Conservation (phyloP, 2,888 invertebrate species). For the Synergus japonicus region DNA sequence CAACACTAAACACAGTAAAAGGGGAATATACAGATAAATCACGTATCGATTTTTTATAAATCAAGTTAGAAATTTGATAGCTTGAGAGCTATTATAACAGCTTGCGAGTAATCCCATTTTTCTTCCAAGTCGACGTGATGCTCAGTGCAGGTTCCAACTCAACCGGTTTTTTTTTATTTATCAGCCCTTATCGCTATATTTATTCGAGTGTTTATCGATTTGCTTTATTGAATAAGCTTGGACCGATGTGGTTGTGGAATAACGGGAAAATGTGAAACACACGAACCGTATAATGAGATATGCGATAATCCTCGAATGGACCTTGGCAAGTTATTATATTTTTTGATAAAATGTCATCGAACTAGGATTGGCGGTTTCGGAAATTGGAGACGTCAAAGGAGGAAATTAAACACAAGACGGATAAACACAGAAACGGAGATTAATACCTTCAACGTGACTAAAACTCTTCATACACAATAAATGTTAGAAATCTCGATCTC, state of each 20-base stretch:
- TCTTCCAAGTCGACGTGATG: background rate
- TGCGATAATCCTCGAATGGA: background rate
- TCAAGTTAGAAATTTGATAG: background rate
- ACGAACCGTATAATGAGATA: constrained; percentile 19
- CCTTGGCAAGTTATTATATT: constrained; percentile 1
- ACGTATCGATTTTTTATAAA: background rate
- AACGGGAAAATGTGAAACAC: constrained; percentile 13
- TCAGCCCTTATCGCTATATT: constrained; percentile 30
- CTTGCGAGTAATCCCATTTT: background rate
- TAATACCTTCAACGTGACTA: constrained; percentile 60
- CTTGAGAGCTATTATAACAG: background rate
- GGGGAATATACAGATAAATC: background rate
- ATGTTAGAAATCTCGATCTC: background rate
- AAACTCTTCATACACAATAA: constrained; percentile 51
- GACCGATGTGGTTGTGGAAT: background rate
- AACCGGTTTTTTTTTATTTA: constrained; percentile 26
- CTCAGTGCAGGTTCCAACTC: background rate
- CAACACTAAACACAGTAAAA: too few relatives aligned
- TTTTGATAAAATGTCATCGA: constrained; percentile 22
- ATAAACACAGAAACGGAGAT: constrained; percentile 70
- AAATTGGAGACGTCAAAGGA: constrained; percentile 71
- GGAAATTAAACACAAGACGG: constrained; percentile 75
- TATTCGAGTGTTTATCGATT: constrained; percentile 27
- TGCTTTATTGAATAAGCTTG: background rate
- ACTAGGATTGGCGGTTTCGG: constrained; percentile 49